Percentiles rank a stretch among this genome's conserved stretches.
Conservation (phyloP, 2,797 vertebrate species). For the Sebastolobus altivelis region DNA sequence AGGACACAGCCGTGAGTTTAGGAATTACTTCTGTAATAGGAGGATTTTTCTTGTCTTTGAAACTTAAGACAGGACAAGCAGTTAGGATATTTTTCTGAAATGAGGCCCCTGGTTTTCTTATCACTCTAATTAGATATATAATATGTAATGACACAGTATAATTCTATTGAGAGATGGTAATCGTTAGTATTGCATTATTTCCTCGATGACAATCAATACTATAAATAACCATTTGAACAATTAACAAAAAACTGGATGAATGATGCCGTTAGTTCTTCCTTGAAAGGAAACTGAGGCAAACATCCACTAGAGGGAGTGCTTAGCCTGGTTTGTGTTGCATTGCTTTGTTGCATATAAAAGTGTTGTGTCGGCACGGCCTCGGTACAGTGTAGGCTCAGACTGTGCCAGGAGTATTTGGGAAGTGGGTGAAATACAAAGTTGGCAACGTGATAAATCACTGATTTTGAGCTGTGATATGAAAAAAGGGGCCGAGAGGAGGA, state of each 20-base stretch:
- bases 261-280: constrained; percentile 3
- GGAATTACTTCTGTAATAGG: too few relatives aligned
- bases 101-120: background rate
- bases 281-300: constrained; percentile 44
- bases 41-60: too few relatives aligned
- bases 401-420: constrained; percentile 38
- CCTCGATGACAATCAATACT: constrained; percentile 1
- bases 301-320: constrained; percentile 68
- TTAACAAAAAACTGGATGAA: constrained; percentile 22
- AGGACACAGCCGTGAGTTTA: too few relatives aligned
- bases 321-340: constrained; percentile 70
- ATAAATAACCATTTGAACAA: constrained; percentile 8
- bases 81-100: too few relatives aligned
- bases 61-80: too few relatives aligned
- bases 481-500: constrained; percentile 24
- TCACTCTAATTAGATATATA: background rate
- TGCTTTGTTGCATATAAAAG: constrained; percentile 77
- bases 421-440: constrained; percentile 54
- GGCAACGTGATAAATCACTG: constrained; percentile 41
- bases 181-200: constrained; percentile 1
- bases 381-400: constrained; percentile 44
- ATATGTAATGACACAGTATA: background rate
- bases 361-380: constrained; percentile 51
- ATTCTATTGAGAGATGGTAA: background rate
- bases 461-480: constrained; percentile 43